A percentile compares a stretch with the other conserved stretches of the same genome.
phyloP scores from a whole-genome alignment of 2,113 vertebrate species.

The Tapirus terrestris region DNA sequence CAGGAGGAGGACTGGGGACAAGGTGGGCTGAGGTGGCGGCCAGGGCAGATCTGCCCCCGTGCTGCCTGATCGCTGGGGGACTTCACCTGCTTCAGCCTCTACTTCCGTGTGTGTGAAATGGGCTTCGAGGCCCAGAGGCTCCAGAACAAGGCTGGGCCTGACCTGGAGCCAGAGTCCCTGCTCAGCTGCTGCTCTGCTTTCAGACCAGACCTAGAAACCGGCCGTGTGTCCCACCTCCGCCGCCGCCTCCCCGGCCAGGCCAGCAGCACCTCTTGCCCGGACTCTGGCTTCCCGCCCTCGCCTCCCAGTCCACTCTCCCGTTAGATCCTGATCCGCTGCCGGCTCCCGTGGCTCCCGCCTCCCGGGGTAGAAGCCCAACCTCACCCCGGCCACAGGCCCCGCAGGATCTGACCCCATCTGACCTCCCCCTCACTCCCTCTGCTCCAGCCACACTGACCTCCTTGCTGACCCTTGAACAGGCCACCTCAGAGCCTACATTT shows the following conservation, averaged over 20 bases:
- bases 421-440: no score
- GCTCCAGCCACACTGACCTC: neutral
- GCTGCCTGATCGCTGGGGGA: neutral
- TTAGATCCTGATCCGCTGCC: neutral
- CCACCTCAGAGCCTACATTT: neutral
- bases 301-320: neutral
- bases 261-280: neutral
- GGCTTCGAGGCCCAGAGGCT: neutral
- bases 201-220: neutral
- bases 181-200: neutral
- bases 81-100: neutral
- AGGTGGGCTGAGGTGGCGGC: neutral
- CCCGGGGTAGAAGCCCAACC: neutral
- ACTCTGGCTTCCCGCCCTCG: fast-evolving
- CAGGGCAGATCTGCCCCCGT: neutral
- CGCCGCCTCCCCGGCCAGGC: neutral
- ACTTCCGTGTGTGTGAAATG: neutral
- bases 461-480: neutral
- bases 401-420: neutral
- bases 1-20: neutral
- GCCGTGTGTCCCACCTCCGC: fast-evolving
- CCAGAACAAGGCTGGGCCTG: neutral
- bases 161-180: neutral
- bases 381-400: neutral
- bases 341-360: neutral